These are phyloP conservation scores for Cynopterus sphinx DNA, from an alignment of 2,797 vertebrate genomes.

Conservation along the genomic window DNA sequence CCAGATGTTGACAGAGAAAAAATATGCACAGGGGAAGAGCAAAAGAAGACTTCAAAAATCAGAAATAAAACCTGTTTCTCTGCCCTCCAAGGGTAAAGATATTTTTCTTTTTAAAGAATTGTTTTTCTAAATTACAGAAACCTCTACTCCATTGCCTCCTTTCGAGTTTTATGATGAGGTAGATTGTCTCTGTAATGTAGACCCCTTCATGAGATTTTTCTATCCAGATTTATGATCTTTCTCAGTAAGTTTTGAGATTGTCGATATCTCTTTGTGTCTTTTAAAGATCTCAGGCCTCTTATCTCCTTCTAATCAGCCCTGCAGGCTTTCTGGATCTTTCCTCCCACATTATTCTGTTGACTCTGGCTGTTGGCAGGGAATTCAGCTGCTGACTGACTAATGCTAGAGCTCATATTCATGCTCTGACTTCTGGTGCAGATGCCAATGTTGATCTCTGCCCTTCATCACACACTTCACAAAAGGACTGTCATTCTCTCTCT, in stretches of 20 bases:
- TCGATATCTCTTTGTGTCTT: not conserved
- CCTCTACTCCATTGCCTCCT: not conserved
- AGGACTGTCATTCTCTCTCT: not conserved
- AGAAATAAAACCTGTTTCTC: constrained; percentile 24
- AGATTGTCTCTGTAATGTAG: not conserved
- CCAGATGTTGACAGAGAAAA: constrained; percentile 53
- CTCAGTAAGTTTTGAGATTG: not conserved
- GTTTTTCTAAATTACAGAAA: constrained; percentile 29
- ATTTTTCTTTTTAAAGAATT: not conserved
- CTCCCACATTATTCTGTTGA: fast-evolving
- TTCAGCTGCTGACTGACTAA: not conserved
- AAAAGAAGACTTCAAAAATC: not conserved
- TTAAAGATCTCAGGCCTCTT: not conserved
- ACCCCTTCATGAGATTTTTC: not conserved
- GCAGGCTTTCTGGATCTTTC: not conserved
- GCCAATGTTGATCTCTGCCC: not conserved
- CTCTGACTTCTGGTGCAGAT: not conserved
- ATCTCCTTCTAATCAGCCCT: not conserved
- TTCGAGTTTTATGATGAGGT: not conserved
- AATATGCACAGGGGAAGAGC: not conserved
- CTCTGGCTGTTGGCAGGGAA: not conserved
- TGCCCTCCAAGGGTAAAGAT: not conserved
- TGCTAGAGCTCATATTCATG: too few relatives aligned
- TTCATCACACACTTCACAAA: not conserved
- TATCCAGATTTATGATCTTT: not conserved